phyloP scores from a whole-genome alignment of 2,113 vertebrate genomes.

The Eulemur rufifrons region DNA sequence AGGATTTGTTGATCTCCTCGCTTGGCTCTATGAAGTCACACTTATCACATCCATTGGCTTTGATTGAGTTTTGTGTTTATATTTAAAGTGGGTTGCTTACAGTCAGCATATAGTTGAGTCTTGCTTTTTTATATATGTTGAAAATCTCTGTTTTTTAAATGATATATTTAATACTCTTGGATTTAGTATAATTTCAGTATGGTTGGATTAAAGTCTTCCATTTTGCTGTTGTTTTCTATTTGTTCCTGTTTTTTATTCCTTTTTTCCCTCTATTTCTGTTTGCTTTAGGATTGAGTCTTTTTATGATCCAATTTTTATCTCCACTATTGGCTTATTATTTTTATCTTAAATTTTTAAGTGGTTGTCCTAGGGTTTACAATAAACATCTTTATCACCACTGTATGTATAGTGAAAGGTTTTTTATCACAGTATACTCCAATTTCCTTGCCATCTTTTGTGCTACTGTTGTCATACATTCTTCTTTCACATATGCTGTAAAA shows the following conservation, averaged over 20 bases:
- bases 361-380: background rate
- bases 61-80: background rate
- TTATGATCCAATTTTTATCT: constrained; percentile 44
- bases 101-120: background rate
- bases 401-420: background rate
- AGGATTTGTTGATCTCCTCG: background rate
- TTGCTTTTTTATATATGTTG: background rate
- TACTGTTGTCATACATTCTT: constrained; percentile 30
- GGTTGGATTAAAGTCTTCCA: background rate
- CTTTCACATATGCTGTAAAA: background rate
- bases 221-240: background rate
- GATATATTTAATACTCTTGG: background rate
- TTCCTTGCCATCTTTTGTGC: background rate
- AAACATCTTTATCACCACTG: background rate
- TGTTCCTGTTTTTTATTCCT: constrained; percentile 17
- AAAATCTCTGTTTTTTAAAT: constrained; percentile 36
- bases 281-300: background rate
- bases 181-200: background rate
- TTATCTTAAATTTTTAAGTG: background rate
- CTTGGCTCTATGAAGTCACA: background rate
- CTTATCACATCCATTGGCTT: background rate
- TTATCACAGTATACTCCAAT: background rate
- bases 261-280: background rate
- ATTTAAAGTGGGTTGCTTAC: background rate
- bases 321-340: background rate